Evolutionary conservation across 2,113 vertebrate genomes (phyloP), one percentile per base, ranked within the genome.

Genomic region (Albula glossodonta): DNA sequence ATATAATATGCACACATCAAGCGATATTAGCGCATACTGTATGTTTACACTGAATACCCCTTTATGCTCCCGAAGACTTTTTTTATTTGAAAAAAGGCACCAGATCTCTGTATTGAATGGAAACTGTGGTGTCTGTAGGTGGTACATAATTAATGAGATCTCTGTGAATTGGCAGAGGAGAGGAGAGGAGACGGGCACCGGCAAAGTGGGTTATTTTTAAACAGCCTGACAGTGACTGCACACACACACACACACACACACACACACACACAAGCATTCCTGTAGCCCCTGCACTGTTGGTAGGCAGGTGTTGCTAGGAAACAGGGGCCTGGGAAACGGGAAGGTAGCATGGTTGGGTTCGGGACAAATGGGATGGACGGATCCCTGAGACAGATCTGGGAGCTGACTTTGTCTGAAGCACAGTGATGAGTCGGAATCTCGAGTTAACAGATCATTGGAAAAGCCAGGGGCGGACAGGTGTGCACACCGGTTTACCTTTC

Each of bases 251-350:
- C 31, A 41, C 31, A 41, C 31, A 41, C 31, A 12, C 53, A 56
- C 7, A 56, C 22, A 74, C 60, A 66, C 17, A 89, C 41, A 79
- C 80, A 83, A 57, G 53, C 56, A 17, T 17, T 7, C 49, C 83
- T 87, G 70, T 81, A 81, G 74, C 85, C 86, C 84, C 82, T 86
- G 41, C 53, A 83, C 63, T 41, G 12, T 52, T 57, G 78, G 50
- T 56, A 87, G 81, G 51, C 81, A 86, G 83, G 82, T 88, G 88
- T 90, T 88, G 90, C 88, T 89, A 90, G 88, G 88, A 89, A 87
- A 89, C 88, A 79, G 87, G 82, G 51, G 17, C 80, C 51, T 84
- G 80, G 83, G 81, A 83, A 25, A 66, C 6, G 50, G 84, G 80
- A 78, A 31, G 57, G 66, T 8, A 31, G 56, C 82, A 78, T 78